Evolutionary conservation across 2,888 invertebrate genomes (phyloP).

Genomic region (Agrenia bidenticulata): DNA sequence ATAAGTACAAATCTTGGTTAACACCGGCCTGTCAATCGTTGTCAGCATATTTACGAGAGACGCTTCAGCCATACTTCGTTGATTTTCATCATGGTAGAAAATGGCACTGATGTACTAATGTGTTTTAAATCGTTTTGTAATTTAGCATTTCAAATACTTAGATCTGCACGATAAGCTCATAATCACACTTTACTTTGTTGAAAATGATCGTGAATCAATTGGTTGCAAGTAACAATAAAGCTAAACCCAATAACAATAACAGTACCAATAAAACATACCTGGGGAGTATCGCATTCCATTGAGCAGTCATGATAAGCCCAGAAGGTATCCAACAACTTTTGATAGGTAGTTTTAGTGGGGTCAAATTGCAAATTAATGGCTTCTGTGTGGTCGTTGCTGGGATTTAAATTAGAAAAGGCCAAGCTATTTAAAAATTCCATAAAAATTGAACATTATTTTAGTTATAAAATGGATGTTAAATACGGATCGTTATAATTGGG

Average conservation of each 20-base stretch:
- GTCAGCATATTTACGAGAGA: background rate
- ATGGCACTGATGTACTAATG: background rate
- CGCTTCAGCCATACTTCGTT: background rate
- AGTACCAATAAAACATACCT: too few species aligned
- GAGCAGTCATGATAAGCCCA: conserved; percentile 21
- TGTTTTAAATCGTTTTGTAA: too few species aligned
- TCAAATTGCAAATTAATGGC: conserved; percentile 16
- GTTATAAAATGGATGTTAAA: background rate
- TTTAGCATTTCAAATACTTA: too few species aligned
- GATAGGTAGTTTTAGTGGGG: conserved; percentile 11
- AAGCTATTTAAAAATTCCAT: background rate
- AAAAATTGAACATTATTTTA: background rate
- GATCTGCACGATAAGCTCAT: too few species aligned
- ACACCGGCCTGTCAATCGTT: background rate
- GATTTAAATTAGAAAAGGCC: too few species aligned
- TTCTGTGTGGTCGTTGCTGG: conserved; percentile 14
- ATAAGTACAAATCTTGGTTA: background rate
- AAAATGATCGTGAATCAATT: too few species aligned
- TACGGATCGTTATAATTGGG: conserved; percentile 18
- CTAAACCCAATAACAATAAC: too few species aligned
- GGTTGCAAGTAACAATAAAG: too few species aligned
- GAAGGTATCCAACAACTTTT: conserved; percentile 14
- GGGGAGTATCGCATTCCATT: background rate
- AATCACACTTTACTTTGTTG: too few species aligned
- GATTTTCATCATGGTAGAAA: background rate